Percentiles rank a stretch among this genome's conserved stretches.
Evolutionary conservation across 2,797 vertebrate species (phyloP).

Genomic region (Xenopus petersii): DNA sequence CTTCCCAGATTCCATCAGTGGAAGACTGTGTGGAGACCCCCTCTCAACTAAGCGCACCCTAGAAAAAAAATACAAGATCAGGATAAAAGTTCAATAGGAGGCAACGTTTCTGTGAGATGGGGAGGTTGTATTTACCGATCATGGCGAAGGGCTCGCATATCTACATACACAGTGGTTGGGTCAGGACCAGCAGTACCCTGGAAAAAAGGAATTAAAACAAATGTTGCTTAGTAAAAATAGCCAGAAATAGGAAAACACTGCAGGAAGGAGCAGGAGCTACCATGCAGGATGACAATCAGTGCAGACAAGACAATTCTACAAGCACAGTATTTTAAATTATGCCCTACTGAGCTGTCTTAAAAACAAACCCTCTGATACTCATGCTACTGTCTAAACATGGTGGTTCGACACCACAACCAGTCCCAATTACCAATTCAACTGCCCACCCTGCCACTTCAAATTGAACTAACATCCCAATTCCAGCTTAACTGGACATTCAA

Average conservation of each 20-base stretch:
- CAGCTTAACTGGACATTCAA: no score
- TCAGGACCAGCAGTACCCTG: conserved; percentile 93
- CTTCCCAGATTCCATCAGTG: conserved; percentile 95
- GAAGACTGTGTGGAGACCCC: conserved; percentile 91
- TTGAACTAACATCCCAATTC: no score
- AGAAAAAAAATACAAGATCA: conserved; percentile 44
- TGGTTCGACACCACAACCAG: no score
- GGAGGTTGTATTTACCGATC: conserved; percentile 73
- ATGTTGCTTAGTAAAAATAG: background rate
- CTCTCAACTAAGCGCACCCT: conserved; percentile 94
- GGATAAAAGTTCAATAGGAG: background rate
- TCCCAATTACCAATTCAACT: no score
- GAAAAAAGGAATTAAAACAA: conserved; percentile 27
- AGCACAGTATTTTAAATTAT: background rate
- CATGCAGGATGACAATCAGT: conserved; percentile 39
- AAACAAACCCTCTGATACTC: no score
- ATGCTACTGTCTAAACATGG: no score
- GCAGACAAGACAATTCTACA: conserved; percentile 21
- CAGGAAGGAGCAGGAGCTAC: conserved; percentile 15
- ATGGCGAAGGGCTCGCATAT: conserved; percentile 91
- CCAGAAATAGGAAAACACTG: background rate
- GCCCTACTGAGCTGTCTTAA: no score
- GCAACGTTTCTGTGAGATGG: background rate
- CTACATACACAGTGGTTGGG: conserved; percentile 92
- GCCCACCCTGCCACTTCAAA: no score